Base-by-base conservation (phyloP, 2,797 vertebrate species). In the Pagetopsis macropterus region DNA sequence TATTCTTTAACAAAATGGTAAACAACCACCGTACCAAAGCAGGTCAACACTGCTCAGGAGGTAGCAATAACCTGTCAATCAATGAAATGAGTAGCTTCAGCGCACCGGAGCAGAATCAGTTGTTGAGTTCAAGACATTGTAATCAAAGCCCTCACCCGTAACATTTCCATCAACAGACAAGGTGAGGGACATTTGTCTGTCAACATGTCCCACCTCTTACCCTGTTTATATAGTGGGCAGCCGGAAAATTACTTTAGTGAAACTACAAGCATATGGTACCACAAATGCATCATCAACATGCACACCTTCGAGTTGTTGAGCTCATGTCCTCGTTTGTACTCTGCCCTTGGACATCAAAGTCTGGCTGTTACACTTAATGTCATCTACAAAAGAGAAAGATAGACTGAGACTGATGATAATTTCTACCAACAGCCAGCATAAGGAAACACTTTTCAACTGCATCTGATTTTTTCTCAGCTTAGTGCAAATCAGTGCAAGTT, bases 271-370 rank as follows among this genome's bases (percentile, higher is more conserved):
- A 74, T 52, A 62, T 46, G 45, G 50, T 21, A 12, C 23, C 19
- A 56, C 63, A 68, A 45, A 54, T 1, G 3, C 37, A 72, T 58
- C 31, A 45, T 60, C 40, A 27, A 27, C 19, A 37, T 3, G 54
- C n/a, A 64, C 44, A 50, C 33, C 33, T 65, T 63, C 27, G 37
- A 12, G 21, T 51, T 56, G 40, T 71, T 64, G 21, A 71, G 51
- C 50, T 69, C 5, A 49, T 68, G 59, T 59, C 17, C 15, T 75
- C 33, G 54, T 79, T 66, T 79, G 43, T 65, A 59, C 37, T 55
- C 58, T n/a, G 44, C 62, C 33, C 52, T 58, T 10, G 55, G 66
- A 49, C 43, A 37, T 72, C 62, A 60, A 81, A 68, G 58, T 48
- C 52, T 45, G 41, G 31, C 23, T 60, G 62, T 79, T 72, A 54